phyloP scores from a whole-genome alignment of 1,140 invertebrate genomes.

The Aradophagus sp. region DNA sequence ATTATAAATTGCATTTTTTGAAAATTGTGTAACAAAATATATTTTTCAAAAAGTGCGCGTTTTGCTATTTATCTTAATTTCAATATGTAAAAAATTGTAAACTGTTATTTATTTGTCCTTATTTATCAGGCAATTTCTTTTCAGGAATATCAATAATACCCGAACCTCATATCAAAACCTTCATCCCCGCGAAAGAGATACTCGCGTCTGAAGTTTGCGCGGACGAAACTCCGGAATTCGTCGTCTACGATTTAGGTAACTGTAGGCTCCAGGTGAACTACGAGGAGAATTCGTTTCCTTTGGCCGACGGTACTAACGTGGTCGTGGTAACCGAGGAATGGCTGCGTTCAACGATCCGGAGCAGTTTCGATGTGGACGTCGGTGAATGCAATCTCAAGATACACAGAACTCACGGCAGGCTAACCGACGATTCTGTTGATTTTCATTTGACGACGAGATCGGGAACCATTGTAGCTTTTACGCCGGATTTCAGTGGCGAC shows the following conservation, averaged over 20 bases:
- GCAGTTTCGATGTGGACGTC: constrained; percentile 60
- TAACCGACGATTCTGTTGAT: constrained; percentile 12
- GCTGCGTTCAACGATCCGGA: constrained; percentile 67
- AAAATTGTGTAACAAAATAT: too few species aligned
- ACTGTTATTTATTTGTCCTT: too few species aligned
- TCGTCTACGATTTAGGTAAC: constrained; percentile 71
- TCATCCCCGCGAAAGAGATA: too few species aligned
- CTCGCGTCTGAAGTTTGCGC: too few species aligned
- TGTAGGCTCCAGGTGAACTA: constrained; percentile 74
- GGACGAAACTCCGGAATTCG: constrained; percentile 46
- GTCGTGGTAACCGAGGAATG: constrained; percentile 67
- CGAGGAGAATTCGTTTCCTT: constrained; percentile 69
- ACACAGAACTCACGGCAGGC: constrained; percentile 2
- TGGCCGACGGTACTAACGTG: constrained; percentile 72
- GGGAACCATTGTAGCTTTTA: constrained; percentile 61
- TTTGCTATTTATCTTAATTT: too few species aligned
- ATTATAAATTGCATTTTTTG: too few species aligned
- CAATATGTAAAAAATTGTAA: too few species aligned
- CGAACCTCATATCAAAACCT: too few species aligned
- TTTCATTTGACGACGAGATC: constrained; percentile 60
- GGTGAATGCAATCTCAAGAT: constrained; percentile 20
- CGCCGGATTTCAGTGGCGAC: background rate
- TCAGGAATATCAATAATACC: too few species aligned
- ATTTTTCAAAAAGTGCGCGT: too few species aligned
- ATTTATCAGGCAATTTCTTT: too few species aligned